Percentiles rank a stretch among this genome's conserved stretches.
phyloP scores from a whole-genome alignment of 30 jellyfish, hydroid and myxozoan genomes.

The Mastigias papua region DNA sequence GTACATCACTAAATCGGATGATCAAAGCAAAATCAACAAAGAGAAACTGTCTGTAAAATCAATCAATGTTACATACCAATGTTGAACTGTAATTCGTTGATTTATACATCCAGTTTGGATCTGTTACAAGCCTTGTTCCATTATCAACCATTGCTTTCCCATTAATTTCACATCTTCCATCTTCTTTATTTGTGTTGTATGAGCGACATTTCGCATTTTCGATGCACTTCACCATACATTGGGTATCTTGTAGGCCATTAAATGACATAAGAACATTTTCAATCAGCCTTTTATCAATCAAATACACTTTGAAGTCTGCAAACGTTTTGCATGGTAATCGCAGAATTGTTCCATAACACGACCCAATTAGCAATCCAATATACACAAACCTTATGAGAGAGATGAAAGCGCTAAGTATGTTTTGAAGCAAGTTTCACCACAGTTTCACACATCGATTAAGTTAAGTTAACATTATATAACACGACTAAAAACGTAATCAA shows the following conservation, averaged over 20 bases:
- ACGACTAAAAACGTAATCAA: too few relatives aligned
- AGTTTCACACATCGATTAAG: too few relatives aligned
- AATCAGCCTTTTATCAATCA: background rate
- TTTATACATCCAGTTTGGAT: background rate
- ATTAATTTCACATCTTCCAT: conserved; percentile 7
- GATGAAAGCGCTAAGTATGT: too few relatives aligned
- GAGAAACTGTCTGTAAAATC: too few relatives aligned
- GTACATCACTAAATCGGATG: too few relatives aligned
- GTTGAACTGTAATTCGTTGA: background rate
- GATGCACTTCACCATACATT: conserved; percentile 27
- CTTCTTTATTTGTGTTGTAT: background rate
- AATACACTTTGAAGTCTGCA: background rate
- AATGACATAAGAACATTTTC: background rate
- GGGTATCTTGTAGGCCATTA: conserved; percentile 5
- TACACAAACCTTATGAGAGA: too few relatives aligned
- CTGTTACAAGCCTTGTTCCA: background rate
- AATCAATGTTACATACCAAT: background rate
- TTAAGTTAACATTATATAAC: too few relatives aligned
- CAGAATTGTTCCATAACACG: background rate
- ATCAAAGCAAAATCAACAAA: too few relatives aligned
- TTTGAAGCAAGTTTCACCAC: too few relatives aligned
- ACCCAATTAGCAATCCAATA: background rate
- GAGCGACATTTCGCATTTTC: conserved; percentile 29
- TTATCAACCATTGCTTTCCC: conserved; percentile 26
- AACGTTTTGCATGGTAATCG: conserved; percentile 1